phyloP scores from a whole-genome alignment of 1,140 invertebrate species.

The Brachionus paranguensis region DNA sequence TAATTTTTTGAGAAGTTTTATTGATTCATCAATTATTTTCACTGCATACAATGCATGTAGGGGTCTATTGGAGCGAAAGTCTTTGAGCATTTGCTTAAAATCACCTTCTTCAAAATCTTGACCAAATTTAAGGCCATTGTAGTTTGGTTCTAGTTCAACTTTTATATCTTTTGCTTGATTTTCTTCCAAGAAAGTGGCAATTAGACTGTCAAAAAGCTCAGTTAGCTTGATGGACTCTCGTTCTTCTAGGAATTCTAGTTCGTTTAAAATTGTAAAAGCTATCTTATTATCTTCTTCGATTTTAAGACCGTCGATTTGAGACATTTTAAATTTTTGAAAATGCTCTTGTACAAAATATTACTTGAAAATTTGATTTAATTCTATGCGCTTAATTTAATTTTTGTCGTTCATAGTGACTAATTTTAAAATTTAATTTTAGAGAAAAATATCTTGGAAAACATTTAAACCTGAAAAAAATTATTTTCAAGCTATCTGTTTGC shows the following conservation, averaged over 20 bases:
- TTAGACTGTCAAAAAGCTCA: neutral
- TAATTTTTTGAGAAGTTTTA: neutral
- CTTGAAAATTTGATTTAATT: neutral
- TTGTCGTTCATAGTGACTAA: neutral
- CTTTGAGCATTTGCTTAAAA: constrained; percentile 20
- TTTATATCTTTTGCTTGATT: constrained; percentile 28
- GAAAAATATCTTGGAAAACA: neutral
- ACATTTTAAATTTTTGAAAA: neutral
- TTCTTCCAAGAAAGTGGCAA: constrained; percentile 23
- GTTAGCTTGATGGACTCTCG: neutral
- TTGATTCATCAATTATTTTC: neutral
- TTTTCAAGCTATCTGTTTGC: no score
- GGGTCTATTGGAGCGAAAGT: neutral
- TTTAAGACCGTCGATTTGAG: neutral
- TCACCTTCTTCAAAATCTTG: constrained; percentile 25
- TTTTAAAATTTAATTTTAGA: neutral
- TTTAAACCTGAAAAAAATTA: no score
- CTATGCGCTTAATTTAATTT: neutral
- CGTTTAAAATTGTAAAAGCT: constrained; percentile 12
- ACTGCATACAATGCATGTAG: neutral
- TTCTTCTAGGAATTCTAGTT: constrained; percentile 20
- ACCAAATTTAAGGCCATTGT: constrained; percentile 27
- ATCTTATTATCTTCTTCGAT: neutral
- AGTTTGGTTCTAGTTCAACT: constrained; percentile 9
- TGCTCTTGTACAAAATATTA: neutral